Conservation (phyloP, 2,888 invertebrate species). For the Sarcophaga subvicina region DNA sequence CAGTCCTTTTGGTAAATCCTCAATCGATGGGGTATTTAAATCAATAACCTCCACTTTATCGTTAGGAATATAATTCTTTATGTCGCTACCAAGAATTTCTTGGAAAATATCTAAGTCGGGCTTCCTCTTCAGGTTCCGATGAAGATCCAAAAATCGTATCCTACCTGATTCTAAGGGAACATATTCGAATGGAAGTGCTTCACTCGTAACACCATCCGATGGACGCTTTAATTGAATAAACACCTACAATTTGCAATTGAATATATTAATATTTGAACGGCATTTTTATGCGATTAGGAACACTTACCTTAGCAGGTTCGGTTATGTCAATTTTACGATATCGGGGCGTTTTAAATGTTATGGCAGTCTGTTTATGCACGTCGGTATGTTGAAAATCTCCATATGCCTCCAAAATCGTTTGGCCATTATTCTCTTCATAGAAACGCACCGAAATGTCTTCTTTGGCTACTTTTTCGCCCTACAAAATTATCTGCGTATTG, state of each 20-base stretch:
- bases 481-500: conserved; percentile 93
- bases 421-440: conserved; percentile 88
- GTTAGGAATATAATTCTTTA: conserved; percentile 46
- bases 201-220: conserved; percentile 92
- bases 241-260: conserved; percentile 82
- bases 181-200: conserved; percentile 92
- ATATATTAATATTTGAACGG: not conserved
- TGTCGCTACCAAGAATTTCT: conserved; percentile 81
- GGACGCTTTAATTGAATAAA: conserved; percentile 92
- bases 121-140: conserved; percentile 85
- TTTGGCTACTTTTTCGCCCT: conserved; percentile 96
- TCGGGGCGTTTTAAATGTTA: conserved; percentile 90
- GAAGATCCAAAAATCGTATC: conserved; percentile 88
- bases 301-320: conserved; percentile 86
- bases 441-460: conserved; percentile 96
- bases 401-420: conserved; percentile 90
- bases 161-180: conserved; percentile 92
- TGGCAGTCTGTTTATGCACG: conserved; percentile 93
- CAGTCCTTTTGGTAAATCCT: conserved; percentile 46
- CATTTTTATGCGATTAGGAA: not conserved
- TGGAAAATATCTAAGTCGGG: conserved; percentile 83
- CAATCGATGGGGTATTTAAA: conserved; percentile 78
- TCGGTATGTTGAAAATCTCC: conserved; percentile 93
- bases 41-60: conserved; percentile 76
- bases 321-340: conserved; percentile 87